Conservation (phyloP, 2,888 invertebrate genomes). For the Dyspetes luteomarginatus region DNA sequence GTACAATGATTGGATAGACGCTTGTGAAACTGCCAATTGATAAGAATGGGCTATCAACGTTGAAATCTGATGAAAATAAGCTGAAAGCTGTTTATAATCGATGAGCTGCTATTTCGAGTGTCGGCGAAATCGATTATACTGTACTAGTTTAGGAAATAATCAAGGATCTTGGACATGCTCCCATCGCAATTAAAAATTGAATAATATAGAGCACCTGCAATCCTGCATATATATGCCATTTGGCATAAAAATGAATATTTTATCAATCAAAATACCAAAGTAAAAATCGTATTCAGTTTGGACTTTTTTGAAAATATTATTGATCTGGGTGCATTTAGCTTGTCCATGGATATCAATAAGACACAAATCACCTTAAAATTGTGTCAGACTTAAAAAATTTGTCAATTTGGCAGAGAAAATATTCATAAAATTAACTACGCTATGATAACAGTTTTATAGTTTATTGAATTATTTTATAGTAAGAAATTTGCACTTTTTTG, state of each 20-base stretch:
- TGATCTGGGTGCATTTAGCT: too few species aligned
- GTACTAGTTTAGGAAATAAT: background rate
- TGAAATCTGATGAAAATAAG: background rate
- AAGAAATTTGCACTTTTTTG: too few species aligned
- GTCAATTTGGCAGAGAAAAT: background rate
- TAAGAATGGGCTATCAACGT: slow-evolving; percentile 52
- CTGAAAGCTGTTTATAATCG: background rate
- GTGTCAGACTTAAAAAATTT: background rate
- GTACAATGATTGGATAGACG: slow-evolving; percentile 99
- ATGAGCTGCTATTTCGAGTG: background rate
- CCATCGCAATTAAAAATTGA: slow-evolving; percentile 2
- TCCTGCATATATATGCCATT: background rate
- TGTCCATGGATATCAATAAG: too few species aligned
- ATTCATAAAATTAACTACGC: slow-evolving; percentile 6
- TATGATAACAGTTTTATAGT: too few species aligned
- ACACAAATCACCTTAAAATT: too few species aligned
- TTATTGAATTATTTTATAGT: too few species aligned
- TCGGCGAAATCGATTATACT: background rate
- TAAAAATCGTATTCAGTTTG: too few species aligned
- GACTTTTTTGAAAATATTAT: too few species aligned
- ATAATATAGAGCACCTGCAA: background rate
- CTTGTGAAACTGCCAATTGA: slow-evolving; percentile 97
- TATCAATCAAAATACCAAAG: background rate
- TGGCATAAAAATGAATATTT: slow-evolving; percentile 17
- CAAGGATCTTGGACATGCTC: slow-evolving; percentile 27